Evolutionary conservation across 2,113 vertebrate genomes (phyloP), one percentile per base, ranked within the genome.

Genomic region (Python bivittatus): DNA sequence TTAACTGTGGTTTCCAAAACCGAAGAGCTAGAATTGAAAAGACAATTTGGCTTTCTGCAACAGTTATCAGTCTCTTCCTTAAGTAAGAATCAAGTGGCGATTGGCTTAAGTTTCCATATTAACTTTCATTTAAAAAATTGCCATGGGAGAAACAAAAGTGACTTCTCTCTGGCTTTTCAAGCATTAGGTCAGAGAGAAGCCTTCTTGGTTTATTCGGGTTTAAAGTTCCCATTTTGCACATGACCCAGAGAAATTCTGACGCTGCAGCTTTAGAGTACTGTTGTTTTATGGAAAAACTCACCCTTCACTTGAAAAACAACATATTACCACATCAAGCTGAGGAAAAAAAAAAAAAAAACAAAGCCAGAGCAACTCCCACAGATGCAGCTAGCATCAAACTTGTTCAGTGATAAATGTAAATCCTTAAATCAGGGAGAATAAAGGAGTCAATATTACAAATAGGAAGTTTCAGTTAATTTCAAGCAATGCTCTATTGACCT

Each of bases 371-470:
- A 91, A 86, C 29, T 33, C 64, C 12, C 56, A 88, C 3, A 68
- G 89, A 9, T 92, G 91, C 88, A 61, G n/a, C 85, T 84, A 89
- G 87, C 91, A 91, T 91, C 90, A 93, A 95, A 60, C 92, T 93
- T 22, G 53, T 85, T 57, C 85, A 48, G 92, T 64, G 94, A 53
- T 91, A 20, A 68, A 95, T 91, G 7, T 22, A 52, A 92, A 56
- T 94, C 90, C 89, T 95, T 90, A 92, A 94, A 95, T 86, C 91
- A 96, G 91, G 87, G 57, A 86, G 20, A 91, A 20, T 0, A 0
- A 61, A 61, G 29, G 72, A 92, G 92, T 52, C 93, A 89, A 58
- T 0, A 44, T 8, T 90, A 93, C 90, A 91, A 68, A 42, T 3
- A 83, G 90, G 56, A 94, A 92, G 94, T 0, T 1, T 56, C 60